phyloP scores from a whole-genome alignment of 2,888 invertebrate species.

The Bellardia bayeri region DNA sequence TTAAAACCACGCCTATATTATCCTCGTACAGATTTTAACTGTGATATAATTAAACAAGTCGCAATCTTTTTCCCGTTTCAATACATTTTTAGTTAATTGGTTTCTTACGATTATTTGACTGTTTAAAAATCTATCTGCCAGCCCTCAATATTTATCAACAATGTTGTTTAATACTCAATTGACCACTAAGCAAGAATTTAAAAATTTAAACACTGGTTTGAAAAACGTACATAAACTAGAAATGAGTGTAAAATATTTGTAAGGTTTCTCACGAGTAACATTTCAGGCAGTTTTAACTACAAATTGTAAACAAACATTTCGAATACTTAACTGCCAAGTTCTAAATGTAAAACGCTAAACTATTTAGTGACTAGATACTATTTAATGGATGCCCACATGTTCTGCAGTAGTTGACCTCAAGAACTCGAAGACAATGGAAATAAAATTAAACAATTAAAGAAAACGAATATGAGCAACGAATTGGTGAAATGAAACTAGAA shows the following conservation, averaged over 20 bases:
- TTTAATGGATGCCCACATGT: not conserved
- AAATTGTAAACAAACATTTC: slow-evolving; percentile 27
- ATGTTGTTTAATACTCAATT: slow-evolving; percentile 42
- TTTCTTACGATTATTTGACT: too few species aligned
- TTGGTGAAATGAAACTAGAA: slow-evolving; percentile 24
- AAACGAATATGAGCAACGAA: slow-evolving; percentile 9
- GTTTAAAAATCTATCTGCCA: too few species aligned
- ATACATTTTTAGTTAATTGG: too few species aligned
- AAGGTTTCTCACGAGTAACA: slow-evolving; percentile 37
- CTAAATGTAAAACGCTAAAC: slow-evolving; percentile 13
- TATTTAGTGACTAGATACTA: not conserved
- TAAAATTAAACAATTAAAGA: slow-evolving; percentile 35
- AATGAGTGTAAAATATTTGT: slow-evolving; percentile 14
- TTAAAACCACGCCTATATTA: too few species aligned
- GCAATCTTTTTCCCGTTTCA: too few species aligned
- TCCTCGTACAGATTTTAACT: too few species aligned
- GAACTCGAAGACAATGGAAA: slow-evolving; percentile 26
- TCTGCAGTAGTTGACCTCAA: slow-evolving; percentile 42
- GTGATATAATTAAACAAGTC: too few species aligned
- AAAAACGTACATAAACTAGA: slow-evolving; percentile 4
- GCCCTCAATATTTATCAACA: slow-evolving; percentile 1
- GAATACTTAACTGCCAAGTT: not conserved
- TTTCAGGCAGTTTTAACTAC: slow-evolving; percentile 25
- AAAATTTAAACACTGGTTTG: slow-evolving; percentile 34
- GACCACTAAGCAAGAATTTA: slow-evolving; percentile 14